Conservation (phyloP, 2,888 invertebrate genomes). For the Drosophila stalkeri region DNA sequence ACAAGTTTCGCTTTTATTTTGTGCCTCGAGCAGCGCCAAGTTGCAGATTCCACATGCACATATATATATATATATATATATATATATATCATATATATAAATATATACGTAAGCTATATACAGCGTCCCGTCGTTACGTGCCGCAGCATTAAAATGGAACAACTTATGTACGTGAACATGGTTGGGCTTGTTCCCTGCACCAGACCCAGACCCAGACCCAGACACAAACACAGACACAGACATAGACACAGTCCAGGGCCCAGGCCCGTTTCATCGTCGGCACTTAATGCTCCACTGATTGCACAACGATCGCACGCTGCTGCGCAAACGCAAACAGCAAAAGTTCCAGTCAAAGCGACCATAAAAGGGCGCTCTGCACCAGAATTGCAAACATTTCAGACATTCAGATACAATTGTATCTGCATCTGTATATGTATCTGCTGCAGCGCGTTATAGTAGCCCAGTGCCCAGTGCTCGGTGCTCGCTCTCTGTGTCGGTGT, state of each 20-base stretch:
- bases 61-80: constrained; percentile 21
- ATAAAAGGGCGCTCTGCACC: constrained; percentile 60
- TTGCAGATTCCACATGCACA: constrained; percentile 68
- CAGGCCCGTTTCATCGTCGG: constrained; percentile 39
- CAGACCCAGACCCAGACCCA: constrained; percentile 16
- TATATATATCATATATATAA: neutral
- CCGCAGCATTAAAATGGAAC: constrained; percentile 79
- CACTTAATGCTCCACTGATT: constrained; percentile 83
- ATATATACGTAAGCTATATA: constrained; percentile 41
- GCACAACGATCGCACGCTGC: constrained; percentile 78
- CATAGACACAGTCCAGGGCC: constrained; percentile 7
- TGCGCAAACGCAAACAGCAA: constrained; percentile 56
- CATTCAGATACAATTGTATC: constrained; percentile 75
- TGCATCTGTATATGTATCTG: constrained; percentile 13
- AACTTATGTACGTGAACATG: constrained; percentile 54
- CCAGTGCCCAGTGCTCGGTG: constrained; percentile 21
- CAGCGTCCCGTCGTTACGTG: constrained; percentile 67
- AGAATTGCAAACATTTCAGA: constrained; percentile 43
- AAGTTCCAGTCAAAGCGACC: constrained; percentile 30
- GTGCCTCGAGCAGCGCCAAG: constrained; percentile 74
- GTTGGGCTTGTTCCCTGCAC: constrained; percentile 14
- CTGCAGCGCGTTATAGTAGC: constrained; percentile 1
- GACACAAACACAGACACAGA: constrained; percentile 4
- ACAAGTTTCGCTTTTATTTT: constrained; percentile 82
- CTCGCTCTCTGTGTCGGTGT: neutral